A percentile compares a stretch with the other conserved stretches of the same genome.
These are phyloP conservation scores for Turritopsis dohrnii DNA, from an alignment of 30 jellyfish, hydroid and myxozoan species.

Conservation along the genomic window DNA sequence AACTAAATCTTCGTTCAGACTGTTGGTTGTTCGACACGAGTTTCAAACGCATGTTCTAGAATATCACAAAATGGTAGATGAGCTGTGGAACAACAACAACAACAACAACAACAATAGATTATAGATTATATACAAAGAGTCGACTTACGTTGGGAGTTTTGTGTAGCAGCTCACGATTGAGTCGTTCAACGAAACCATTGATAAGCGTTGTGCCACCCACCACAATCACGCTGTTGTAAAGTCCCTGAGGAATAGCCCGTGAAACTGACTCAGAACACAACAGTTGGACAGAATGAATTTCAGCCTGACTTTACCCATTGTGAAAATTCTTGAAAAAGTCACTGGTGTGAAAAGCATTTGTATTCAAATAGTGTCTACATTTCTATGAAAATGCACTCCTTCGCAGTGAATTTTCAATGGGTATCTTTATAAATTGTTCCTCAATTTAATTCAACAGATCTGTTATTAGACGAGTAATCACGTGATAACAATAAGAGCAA, in stretches of 20 bases:
- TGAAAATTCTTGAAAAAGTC: too few species aligned
- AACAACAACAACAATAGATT: too few species aligned
- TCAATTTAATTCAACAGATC: too few species aligned
- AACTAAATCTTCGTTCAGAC: constrained; percentile 88
- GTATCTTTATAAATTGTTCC: too few species aligned
- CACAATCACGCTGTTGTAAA: constrained; percentile 88
- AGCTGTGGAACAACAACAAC: too few species aligned
- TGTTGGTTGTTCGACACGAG: constrained; percentile 86
- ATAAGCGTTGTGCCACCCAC: constrained; percentile 92
- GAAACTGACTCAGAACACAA: neutral
- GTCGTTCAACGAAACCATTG: constrained; percentile 96
- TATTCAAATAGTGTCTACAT: too few species aligned
- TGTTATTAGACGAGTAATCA: too few species aligned
- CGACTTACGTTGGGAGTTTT: constrained; percentile 93
- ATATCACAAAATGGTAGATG: neutral
- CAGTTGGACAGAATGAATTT: too few species aligned
- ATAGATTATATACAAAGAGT: neutral
- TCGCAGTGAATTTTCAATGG: too few species aligned
- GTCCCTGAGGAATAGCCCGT: constrained; percentile 52
- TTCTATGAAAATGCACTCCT: too few species aligned
- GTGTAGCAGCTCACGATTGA: constrained; percentile 81
- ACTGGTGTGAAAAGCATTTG: too few species aligned
- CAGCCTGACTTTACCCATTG: neutral
- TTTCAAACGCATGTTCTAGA: constrained; percentile 93
- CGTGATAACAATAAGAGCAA: too few species aligned